phyloP scores from a whole-genome alignment of 2,113 vertebrate species.

The Atlantisia rogersi region DNA sequence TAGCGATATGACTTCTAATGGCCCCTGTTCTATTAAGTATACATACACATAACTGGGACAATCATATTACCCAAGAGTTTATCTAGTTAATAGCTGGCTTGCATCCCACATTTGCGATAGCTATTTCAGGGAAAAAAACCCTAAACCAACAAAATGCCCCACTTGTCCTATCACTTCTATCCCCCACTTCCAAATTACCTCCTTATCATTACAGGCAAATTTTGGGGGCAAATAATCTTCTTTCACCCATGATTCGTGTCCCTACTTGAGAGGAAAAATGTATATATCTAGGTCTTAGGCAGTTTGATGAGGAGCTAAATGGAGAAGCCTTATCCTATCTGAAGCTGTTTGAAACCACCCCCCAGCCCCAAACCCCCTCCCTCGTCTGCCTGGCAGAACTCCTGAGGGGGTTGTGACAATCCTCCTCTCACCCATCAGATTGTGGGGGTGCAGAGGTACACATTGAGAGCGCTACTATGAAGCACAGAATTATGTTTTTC shows the following conservation, averaged over 20 bases:
- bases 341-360: not conserved
- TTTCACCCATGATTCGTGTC: not conserved
- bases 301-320: not conserved
- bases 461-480: fast-evolving
- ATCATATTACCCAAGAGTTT: not conserved
- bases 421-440: not conserved
- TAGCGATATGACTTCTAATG: not conserved
- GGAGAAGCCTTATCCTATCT: not conserved
- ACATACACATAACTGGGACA: not conserved
- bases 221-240: not conserved
- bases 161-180: not conserved
- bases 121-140: not conserved
- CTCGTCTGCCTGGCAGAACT: not conserved
- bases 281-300: not conserved
- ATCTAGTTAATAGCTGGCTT: not conserved
- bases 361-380: not conserved
- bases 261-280: not conserved
- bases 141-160: not conserved
- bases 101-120: not conserved
- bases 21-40: not conserved
- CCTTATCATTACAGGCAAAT: not conserved
- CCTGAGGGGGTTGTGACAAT: no score
- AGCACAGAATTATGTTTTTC: not conserved
- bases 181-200: not conserved
- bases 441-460: not conserved